Evolutionary conservation across 2,888 invertebrate genomes (phyloP), one percentile per base, ranked within the genome.

Genomic region (Drosophila paramelanica): DNA sequence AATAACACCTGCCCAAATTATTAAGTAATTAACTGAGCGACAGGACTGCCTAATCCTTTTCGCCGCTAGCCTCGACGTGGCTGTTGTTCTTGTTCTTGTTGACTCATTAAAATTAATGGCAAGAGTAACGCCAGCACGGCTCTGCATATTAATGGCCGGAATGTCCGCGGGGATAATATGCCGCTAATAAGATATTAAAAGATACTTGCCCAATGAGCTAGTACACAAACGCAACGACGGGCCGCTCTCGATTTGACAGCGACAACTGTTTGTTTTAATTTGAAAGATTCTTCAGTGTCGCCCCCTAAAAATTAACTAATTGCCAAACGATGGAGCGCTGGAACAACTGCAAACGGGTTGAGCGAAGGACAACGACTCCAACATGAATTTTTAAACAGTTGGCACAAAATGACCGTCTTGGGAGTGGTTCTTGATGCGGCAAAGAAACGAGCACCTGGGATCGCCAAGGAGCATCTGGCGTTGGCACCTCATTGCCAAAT

Each of bases 141-240:
- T 67, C 67, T 81, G 84, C 89, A 85, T 85, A 88, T 89, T 85
- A 88, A 89, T 89, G 81, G 74, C 64, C 79, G 64, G 13, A 79
- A 56, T 73, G 82, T 85, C 86, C 89, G 78, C 72, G 57, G 89
- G 86, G 88, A 85, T 86, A 85, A 86, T 84, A 84, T 77, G 65
- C 86, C 88, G 85, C 89, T 89, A 86, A 86, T 89, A 86, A 89
- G 86, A 81, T 78, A 88, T 86, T 86, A 88, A 85, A 85, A 79
- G 88, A 89, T 71, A 81, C 89, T 86, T 89, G 75, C 69, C 60
- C 77, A 57, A 73, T 49, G 52, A 65, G 38, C 67, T 36, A 27
- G 31, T 14, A 8, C 25, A 5, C 20, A 17, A 58, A 36, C 17
- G 7, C n/a, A 39, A 17, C 42, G n/a, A 52, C 8, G 50, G 53